phyloP scores from a whole-genome alignment of 2,888 invertebrate genomes.

The Nomada goodeniana region DNA sequence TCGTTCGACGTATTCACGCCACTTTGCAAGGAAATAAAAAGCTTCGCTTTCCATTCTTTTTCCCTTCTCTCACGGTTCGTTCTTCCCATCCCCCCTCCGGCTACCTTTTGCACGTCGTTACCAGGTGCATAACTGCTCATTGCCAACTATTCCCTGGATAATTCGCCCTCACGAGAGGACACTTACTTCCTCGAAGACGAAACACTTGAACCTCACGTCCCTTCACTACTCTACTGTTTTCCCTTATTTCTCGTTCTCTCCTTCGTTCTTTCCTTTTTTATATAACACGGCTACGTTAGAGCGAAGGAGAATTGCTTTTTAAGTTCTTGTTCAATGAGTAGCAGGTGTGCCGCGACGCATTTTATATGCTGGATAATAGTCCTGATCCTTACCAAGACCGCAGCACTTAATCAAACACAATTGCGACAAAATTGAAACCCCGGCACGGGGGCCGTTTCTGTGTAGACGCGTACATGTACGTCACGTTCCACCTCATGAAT shows the following conservation, averaged over 20 bases:
- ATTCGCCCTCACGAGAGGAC: conserved; percentile 20
- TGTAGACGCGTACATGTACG: conserved; percentile 1
- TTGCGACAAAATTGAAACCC: conserved; percentile 56
- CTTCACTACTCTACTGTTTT: neutral
- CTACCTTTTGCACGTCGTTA: conserved; percentile 31
- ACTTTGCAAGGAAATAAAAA: conserved; percentile 41
- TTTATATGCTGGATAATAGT: conserved; percentile 66
- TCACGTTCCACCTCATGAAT: no score
- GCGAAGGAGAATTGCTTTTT: neutral
- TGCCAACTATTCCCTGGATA: conserved; percentile 41
- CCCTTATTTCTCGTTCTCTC: neutral
- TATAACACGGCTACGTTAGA: neutral
- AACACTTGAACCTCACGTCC: neutral
- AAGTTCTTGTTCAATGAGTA: conserved; percentile 27
- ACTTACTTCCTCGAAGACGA: conserved; percentile 9
- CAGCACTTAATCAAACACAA: conserved; percentile 68
- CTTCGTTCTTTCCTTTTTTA: neutral
- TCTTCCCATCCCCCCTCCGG: neutral
- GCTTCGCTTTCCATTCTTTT: conserved; percentile 16
- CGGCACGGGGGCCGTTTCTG: conserved; percentile 53
- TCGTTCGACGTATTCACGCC: conserved; percentile 12
- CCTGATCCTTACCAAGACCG: conserved; percentile 73
- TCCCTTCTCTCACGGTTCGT: conserved; percentile 6
- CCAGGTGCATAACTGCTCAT: conserved; percentile 28
- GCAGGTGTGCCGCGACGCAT: conserved; percentile 25